A percentile compares a stretch with the other conserved stretches of the same genome.
These are phyloP conservation scores for Trichonephila inaurata DNA, from an alignment of 1,140 invertebrate species.

Conservation along the genomic window DNA sequence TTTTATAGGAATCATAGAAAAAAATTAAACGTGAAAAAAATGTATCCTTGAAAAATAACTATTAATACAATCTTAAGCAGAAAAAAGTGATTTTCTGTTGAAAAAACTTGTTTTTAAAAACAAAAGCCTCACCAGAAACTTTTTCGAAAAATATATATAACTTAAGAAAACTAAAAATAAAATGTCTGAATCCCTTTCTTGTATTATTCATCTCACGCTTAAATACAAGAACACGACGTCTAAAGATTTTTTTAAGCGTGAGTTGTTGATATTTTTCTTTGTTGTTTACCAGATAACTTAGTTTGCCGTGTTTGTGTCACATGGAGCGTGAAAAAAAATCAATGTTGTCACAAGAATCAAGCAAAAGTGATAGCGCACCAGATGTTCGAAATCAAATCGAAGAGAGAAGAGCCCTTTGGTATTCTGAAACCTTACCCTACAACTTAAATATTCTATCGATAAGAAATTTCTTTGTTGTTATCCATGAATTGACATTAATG, in stretches of 20 bases:
- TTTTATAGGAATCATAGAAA: too few species aligned
- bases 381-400: constrained; percentile 32
- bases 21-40: too few species aligned
- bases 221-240: not conserved
- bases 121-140: too few species aligned
- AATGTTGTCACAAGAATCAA: constrained; percentile 31
- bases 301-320: not conserved
- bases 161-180: too few species aligned
- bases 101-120: too few species aligned
- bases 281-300: constrained; percentile 10
- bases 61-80: too few species aligned
- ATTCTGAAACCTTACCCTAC: not conserved
- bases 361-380: not conserved
- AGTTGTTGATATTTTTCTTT: not conserved
- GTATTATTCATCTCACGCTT: not conserved
- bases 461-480: not conserved
- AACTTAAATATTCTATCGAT: constrained; percentile 6
- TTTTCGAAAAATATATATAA: too few species aligned
- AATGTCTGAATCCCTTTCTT: too few species aligned
- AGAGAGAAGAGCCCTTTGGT: not conserved
- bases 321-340: not conserved
- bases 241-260: too few species aligned
- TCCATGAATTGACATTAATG: not conserved
- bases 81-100: too few species aligned
- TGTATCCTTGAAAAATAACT: too few species aligned